Percentiles rank a stretch among this genome's conserved stretches.
phyloP scores from a whole-genome alignment of 2,113 vertebrate genomes.

The Malurus alboscapulatus region DNA sequence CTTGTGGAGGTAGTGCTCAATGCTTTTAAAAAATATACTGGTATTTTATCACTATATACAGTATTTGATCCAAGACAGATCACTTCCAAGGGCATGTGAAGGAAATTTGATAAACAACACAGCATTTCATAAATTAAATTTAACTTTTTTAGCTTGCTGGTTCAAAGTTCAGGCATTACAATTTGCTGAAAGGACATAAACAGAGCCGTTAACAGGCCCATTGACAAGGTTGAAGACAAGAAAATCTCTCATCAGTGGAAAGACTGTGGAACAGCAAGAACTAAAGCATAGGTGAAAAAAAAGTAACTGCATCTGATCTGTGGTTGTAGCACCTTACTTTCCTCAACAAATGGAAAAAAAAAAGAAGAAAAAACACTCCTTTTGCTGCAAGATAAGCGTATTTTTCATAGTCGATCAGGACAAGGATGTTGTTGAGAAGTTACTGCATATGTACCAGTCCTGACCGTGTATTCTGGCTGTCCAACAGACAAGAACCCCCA shows the following conservation, averaged over 20 bases:
- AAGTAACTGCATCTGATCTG: neutral
- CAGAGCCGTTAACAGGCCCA: neutral
- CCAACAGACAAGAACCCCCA: neutral
- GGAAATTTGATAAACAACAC: neutral
- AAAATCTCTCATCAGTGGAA: neutral
- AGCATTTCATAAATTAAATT: neutral
- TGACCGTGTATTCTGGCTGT: neutral
- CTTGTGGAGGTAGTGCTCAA: neutral
- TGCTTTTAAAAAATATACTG: neutral
- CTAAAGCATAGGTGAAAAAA: neutral
- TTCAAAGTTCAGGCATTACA: neutral
- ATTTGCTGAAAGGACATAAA: neutral
- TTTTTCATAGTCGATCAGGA: neutral
- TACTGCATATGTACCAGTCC: neutral
- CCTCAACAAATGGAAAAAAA: neutral
- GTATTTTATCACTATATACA: neutral
- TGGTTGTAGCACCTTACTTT: neutral
- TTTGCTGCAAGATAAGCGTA: neutral
- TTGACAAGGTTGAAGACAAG: neutral
- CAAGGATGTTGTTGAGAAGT: neutral
- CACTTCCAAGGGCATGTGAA: neutral
- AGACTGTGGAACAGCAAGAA: neutral
- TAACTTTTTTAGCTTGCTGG: neutral
- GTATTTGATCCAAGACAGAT: neutral
- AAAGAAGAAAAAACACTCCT: fast-evolving